A percentile compares a stretch with the other conserved stretches of the same genome.
phyloP scores from a whole-genome alignment of 2,888 invertebrate genomes.

The Diaprepes abbreviatus region DNA sequence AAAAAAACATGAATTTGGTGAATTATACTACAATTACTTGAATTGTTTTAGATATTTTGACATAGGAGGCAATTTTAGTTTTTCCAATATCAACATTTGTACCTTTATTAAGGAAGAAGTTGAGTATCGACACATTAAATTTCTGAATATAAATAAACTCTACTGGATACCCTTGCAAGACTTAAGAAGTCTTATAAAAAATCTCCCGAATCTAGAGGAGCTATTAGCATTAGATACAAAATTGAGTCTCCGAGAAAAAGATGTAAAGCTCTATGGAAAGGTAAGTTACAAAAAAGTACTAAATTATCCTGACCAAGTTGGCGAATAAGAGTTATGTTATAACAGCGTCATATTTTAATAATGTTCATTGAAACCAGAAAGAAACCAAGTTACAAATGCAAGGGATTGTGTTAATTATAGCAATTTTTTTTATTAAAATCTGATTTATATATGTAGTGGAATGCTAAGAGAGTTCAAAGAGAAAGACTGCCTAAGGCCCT shows the following conservation, averaged over 20 bases:
- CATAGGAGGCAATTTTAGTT: slow-evolving; percentile 34
- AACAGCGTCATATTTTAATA: too few species aligned
- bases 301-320: too few species aligned
- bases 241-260: slow-evolving; percentile 39
- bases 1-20: too few species aligned
- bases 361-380: too few species aligned
- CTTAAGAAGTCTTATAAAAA: slow-evolving; percentile 39
- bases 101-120: slow-evolving; percentile 37
- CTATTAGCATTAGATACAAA: slow-evolving; percentile 45
- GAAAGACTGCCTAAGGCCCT: too few species aligned
- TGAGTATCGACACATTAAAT: slow-evolving; percentile 34
- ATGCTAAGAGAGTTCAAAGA: too few species aligned
- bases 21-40: too few species aligned
- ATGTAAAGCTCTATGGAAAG: slow-evolving; percentile 41
- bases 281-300: slow-evolving; percentile 19
- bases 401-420: too few species aligned
- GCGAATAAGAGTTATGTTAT: too few species aligned
- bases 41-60: slow-evolving; percentile 42
- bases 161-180: slow-evolving; percentile 45
- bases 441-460: too few species aligned
- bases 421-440: too few species aligned
- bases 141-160: slow-evolving; percentile 44
- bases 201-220: slow-evolving; percentile 39
- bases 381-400: too few species aligned
- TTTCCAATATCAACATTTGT: slow-evolving; percentile 28